These are phyloP conservation scores for Bettongia penicillata DNA, from an alignment of 2,113 vertebrate species.

Conservation along the genomic window DNA sequence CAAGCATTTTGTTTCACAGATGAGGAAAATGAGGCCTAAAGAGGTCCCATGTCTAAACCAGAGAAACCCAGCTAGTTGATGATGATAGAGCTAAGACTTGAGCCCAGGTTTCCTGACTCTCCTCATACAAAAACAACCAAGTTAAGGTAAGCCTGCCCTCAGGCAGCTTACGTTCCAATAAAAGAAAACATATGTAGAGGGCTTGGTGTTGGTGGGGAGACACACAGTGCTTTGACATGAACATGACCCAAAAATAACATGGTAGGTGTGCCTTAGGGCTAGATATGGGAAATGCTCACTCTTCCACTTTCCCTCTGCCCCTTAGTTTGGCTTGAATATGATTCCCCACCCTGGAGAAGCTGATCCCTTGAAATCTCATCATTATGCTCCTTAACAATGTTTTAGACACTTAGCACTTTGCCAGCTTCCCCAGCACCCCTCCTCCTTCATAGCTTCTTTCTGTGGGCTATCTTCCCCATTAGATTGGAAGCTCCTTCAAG, in stretches of 20 bases:
- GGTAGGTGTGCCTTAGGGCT: background rate
- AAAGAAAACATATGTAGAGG: background rate
- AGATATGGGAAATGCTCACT: background rate
- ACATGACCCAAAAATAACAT: background rate
- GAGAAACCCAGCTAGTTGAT: background rate
- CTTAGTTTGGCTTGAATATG: background rate
- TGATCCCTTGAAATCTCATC: background rate
- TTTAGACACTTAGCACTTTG: background rate
- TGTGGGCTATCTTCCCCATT: background rate
- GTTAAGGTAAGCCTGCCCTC: background rate
- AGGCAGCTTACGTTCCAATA: background rate
- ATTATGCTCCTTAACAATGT: background rate
- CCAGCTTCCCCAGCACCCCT: background rate
- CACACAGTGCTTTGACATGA: background rate
- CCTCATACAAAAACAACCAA: background rate
- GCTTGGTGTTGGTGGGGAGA: background rate
- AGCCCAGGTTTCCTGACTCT: background rate
- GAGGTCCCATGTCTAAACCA: background rate
- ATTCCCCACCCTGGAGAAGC: background rate
- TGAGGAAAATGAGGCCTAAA: background rate
- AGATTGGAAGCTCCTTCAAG: background rate
- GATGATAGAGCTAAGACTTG: background rate
- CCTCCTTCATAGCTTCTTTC: background rate
- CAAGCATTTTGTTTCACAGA: background rate
- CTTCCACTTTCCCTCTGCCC: background rate